Evolutionary conservation across 2,888 invertebrate genomes (phyloP).

Genomic region (Caenorhabditis sp.): DNA sequence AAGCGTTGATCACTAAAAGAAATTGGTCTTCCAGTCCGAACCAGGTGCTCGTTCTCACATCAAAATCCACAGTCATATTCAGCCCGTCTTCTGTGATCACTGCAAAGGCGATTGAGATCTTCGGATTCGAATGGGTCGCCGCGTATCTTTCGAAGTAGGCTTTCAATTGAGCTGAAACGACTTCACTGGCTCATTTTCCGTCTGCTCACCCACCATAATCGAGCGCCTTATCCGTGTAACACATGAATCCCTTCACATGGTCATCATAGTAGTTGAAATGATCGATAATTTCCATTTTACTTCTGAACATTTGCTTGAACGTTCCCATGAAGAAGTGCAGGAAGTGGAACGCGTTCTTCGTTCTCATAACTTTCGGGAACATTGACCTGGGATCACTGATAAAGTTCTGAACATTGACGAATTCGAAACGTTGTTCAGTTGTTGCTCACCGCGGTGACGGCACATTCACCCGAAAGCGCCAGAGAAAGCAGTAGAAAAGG

Average conservation of each 20-base stretch:
- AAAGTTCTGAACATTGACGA: constrained; percentile 6
- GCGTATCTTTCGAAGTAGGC: constrained; percentile 24
- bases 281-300: neutral
- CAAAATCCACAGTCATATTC: constrained; percentile 21
- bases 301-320: constrained; percentile 20
- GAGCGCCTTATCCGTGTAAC: constrained; percentile 10
- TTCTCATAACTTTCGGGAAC: constrained; percentile 25
- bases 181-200: no score
- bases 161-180: neutral
- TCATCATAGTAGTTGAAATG: constrained; percentile 47
- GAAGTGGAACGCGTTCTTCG: constrained; percentile 11
- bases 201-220: constrained; percentile 2
- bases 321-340: constrained; percentile 30
- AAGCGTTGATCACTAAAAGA: constrained; percentile 14
- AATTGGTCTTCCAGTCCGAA: constrained; percentile 27
- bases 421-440: neutral
- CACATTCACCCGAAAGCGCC: neutral
- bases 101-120: constrained; percentile 12
- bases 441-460: constrained; percentile 11
- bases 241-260: constrained; percentile 18
- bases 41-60: constrained; percentile 5
- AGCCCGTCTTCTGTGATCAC: constrained; percentile 12
- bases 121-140: constrained; percentile 8
- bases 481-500: neutral
- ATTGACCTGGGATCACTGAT: constrained; percentile 25